Base-by-base conservation (phyloP, 2,113 vertebrate genomes). In the Tachycineta bicolor region DNA sequence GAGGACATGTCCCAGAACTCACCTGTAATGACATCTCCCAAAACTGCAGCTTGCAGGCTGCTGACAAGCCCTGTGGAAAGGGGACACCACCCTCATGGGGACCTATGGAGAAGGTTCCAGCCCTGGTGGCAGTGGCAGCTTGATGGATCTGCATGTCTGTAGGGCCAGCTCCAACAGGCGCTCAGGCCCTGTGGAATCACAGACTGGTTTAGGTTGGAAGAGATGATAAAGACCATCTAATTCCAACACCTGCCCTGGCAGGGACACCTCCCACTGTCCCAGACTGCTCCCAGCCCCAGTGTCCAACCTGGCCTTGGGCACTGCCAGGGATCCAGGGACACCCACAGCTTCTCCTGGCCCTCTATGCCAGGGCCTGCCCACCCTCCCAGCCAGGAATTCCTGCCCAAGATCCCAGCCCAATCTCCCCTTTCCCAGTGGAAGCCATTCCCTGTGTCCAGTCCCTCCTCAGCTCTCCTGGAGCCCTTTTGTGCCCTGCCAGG, bases 91-190 rank as follows among this genome's bases (percentile, higher is more conserved):
- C 6, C 49, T 58, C 65, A 31, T 2, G 4, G n/a, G 4, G 67
- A 29, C 8, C 29, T 29, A 1, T 12, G 31, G 69, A 69, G 50
- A 47, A 86, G 53, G 49, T 39, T 33, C 3, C 71, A 67, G 29
- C 44, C 13, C 37, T 5, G 2, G 29, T 1, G 26, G 33, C 1
- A 5, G 44, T 9, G 47, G 65, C 55, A 49, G 64, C 5, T 4
- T 4, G 12, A 12, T 2, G 26, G 53, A 77, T 31, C 53, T 75
- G n/a, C 8, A 8, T 0, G 2, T 12, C 41, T 65, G 16, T 1
- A 1, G 7, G 46, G 43, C 23, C 64, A 39, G 47, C 26, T 34
- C 10, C 6, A 6, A 14, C 0, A 9, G 37, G 9, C 46, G 53
- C 49, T 77, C 18, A 25, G 43, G 26, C 31, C 21, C 43, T 46